These are phyloP conservation scores for Speoplatyrhinus poulsoni DNA, from an alignment of 2,113 vertebrate species.

Conservation along the genomic window DNA sequence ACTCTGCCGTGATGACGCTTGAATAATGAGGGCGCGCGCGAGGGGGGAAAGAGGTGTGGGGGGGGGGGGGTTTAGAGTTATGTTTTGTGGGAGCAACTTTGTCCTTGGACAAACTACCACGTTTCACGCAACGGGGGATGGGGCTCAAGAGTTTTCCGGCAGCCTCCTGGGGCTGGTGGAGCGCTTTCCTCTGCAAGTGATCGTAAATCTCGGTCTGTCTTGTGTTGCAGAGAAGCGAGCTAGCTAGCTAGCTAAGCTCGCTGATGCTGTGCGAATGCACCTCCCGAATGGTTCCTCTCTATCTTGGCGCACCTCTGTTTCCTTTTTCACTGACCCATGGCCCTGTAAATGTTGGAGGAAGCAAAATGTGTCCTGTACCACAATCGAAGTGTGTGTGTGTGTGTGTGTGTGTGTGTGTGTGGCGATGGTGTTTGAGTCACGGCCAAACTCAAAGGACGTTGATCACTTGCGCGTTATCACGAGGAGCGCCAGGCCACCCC, in stretches of 20 bases:
- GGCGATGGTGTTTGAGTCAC: constrained; percentile 48
- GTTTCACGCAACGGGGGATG: constrained; percentile 40
- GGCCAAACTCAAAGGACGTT: constrained; percentile 73
- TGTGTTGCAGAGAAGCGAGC: constrained; percentile 32
- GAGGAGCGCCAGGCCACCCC: constrained; percentile 73
- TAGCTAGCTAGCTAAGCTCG: constrained; percentile 13
- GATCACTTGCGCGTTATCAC: constrained; percentile 80
- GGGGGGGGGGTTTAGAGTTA: constrained; percentile 29
- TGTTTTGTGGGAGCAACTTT: constrained; percentile 24
- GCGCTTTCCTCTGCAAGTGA: constrained; percentile 34
- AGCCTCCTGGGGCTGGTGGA: constrained; percentile 34
- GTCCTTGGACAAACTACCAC: constrained; percentile 48
- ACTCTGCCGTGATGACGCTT: not conserved
- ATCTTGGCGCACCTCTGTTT: constrained; percentile 23
- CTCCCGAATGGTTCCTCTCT: constrained; percentile 39
- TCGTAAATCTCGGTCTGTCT: constrained; percentile 65
- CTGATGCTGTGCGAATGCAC: constrained; percentile 5
- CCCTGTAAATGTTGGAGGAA: constrained; percentile 49
- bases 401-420: constrained; percentile 17
- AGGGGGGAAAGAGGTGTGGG: too few relatives aligned
- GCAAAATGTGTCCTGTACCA: constrained; percentile 56
- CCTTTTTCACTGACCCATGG: constrained; percentile 38
- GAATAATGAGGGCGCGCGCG: not conserved
- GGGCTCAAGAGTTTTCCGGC: constrained; percentile 36
- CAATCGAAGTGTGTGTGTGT: constrained; percentile 31